These are phyloP conservation scores for Synaphobranchus kaupii DNA, from an alignment of 2,797 vertebrate genomes.

Conservation along the genomic window DNA sequence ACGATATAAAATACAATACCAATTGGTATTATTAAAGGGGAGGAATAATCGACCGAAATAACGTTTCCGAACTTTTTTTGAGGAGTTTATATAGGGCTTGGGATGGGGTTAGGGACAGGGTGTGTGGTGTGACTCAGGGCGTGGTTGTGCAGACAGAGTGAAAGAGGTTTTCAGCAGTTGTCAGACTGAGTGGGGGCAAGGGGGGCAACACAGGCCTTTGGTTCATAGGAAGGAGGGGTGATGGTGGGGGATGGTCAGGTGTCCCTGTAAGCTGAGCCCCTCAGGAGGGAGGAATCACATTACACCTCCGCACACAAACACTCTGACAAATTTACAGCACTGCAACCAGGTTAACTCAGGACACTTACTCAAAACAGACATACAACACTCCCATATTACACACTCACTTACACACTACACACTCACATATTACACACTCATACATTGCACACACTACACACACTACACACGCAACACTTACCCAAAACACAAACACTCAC, in stretches of 20 bases:
- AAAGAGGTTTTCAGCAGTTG: constrained; percentile 31
- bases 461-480: background rate
- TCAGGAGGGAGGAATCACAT: constrained; percentile 8
- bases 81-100: background rate
- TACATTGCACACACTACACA: background rate
- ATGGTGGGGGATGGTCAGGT: background rate
- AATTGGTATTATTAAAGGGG: too few species aligned
- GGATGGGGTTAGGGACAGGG: background rate
- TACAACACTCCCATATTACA: background rate
- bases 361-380: background rate
- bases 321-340: constrained; percentile 33
- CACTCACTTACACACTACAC: too few species aligned
- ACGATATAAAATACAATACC: too few species aligned
- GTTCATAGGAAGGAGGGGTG: background rate
- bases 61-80: too few species aligned
- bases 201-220: background rate
- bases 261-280: constrained; percentile 25
- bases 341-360: constrained; percentile 13
- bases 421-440: background rate
- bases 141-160: constrained; percentile 21
- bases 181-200: background rate
- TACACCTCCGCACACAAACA: constrained; percentile 15
- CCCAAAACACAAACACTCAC: background rate
- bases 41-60: too few species aligned
- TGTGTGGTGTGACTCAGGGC: background rate